Conservation (phyloP, 2,797 vertebrate genomes). For the Sebastes oblongus region DNA sequence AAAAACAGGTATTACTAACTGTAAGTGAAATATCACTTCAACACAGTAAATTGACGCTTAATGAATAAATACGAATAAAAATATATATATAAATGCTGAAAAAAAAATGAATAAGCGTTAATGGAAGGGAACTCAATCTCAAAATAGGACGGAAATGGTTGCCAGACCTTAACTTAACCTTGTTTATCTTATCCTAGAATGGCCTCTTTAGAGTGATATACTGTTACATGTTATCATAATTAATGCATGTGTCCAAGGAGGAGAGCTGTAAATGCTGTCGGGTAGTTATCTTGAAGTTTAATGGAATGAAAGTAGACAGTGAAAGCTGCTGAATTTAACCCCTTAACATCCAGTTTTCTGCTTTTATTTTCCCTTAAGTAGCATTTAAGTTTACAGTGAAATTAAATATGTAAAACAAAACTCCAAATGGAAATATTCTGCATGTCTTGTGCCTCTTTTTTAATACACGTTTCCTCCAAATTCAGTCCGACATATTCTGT, state of each 20-base stretch:
- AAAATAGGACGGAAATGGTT: no score
- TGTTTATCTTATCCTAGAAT: background rate
- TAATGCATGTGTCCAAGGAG: background rate
- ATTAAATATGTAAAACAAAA: background rate
- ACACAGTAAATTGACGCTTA: accelerated
- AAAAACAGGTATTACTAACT: no score
- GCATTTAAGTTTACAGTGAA: background rate
- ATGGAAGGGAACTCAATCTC: no score
- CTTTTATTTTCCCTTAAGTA: background rate
- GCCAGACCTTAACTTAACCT: background rate
- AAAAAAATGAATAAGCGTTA: no score
- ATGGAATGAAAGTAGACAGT: background rate
- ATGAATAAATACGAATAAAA: no score
- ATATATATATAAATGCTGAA: no score
- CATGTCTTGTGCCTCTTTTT: background rate
- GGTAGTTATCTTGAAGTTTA: background rate
- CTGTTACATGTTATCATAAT: background rate
- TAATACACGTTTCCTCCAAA: background rate
- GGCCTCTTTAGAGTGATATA: background rate
- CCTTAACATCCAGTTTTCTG: background rate
- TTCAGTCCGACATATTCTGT: background rate
- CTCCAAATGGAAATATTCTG: background rate
- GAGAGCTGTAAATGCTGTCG: background rate
- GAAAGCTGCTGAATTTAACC: background rate
- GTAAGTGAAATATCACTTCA: no score